Percentiles rank a stretch among this genome's conserved stretches.
These are phyloP conservation scores for Cheilosia scutellata DNA, from an alignment of 2,888 invertebrate genomes.

Conservation along the genomic window DNA sequence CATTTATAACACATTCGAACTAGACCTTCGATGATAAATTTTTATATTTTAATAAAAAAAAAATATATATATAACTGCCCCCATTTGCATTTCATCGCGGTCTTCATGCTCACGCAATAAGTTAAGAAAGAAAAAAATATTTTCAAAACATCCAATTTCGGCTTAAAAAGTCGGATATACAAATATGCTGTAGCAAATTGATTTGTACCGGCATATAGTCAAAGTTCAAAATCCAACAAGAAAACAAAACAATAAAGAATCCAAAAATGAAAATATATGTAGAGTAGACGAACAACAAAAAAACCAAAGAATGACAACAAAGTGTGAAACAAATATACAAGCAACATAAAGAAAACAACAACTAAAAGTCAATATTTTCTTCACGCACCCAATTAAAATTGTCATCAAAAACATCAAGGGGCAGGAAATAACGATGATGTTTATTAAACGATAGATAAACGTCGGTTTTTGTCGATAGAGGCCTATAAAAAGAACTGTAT, in stretches of 20 bases:
- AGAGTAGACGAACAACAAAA: background rate
- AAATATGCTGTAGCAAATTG: slow-evolving; percentile 13
- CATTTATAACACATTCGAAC: background rate
- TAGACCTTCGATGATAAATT: background rate
- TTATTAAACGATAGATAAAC: slow-evolving; percentile 49
- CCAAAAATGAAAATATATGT: no score
- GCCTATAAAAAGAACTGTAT: slow-evolving; percentile 6
- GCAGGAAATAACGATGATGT: slow-evolving; percentile 42
- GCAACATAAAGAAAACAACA: slow-evolving; percentile 1
- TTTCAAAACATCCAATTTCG: background rate
- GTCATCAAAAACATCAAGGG: slow-evolving; percentile 47
- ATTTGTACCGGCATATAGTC: slow-evolving; percentile 24
- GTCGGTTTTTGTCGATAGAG: background rate
- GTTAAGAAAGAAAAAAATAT: background rate
- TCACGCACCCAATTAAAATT: slow-evolving; percentile 56
- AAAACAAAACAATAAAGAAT: slow-evolving; percentile 14
- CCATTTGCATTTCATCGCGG: slow-evolving; percentile 4
- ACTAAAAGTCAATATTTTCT: slow-evolving; percentile 37
- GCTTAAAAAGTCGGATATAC: slow-evolving; percentile 2
- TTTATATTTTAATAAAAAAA: background rate
- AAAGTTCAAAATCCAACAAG: slow-evolving; percentile 35
- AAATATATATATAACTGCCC: background rate
- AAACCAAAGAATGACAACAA: background rate
- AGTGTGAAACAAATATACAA: slow-evolving; percentile 37
- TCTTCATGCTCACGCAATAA: background rate